Evolutionary conservation across 2,797 vertebrate genomes (phyloP), one percentile per base, ranked within the genome.

Genomic region (Etheostoma nigrum): DNA sequence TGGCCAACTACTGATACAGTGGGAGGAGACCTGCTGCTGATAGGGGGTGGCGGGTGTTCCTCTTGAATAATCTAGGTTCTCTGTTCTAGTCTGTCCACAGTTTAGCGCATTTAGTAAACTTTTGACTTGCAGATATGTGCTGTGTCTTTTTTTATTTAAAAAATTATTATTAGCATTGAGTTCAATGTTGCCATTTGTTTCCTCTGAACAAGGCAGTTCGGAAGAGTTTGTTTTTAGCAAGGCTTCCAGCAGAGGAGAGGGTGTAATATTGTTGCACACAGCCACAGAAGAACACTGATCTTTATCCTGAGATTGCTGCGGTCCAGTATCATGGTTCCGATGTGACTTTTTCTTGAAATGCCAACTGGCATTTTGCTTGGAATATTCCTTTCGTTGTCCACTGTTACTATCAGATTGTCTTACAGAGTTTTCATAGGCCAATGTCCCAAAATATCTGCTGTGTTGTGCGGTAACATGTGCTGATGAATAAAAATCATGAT

Each of bases 241-340:
- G 13, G 27, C 0, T 36, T 1, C 0, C 5, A 67, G 9, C 23
- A 69, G 5, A n/a, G 64, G 64, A 1, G 0, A 9, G 11, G 14
- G 6, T 18, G 1, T 23, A 7, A 4, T 3, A 13, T 0, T 5
- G 33, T 25, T 54, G 4, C 6, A 4, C 0, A 3, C 12, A 42
- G 33, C 0, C 21, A 10, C 15, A 57, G 27, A n/a, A 44, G 14
- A 40, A 25, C 2, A 1, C 8, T n/a, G 33, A 53, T 61, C 9
- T 3, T 27, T 30, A 33, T 58, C 40, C 15, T 33, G 45, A 54
- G 40, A 2, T 44, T 2, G 52, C 30, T 59, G 45, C 18, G 30
- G 40, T 53, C 8, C 57, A 62, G 21, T 15, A 19, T 52, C n/a
- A 36, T 42, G 16, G 42, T 23, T 62, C 5, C 42, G 16, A 19